Evolutionary conservation across 2,888 invertebrate genomes (phyloP), one percentile per base, ranked within the genome.

Genomic region (Latrodectus elegans): DNA sequence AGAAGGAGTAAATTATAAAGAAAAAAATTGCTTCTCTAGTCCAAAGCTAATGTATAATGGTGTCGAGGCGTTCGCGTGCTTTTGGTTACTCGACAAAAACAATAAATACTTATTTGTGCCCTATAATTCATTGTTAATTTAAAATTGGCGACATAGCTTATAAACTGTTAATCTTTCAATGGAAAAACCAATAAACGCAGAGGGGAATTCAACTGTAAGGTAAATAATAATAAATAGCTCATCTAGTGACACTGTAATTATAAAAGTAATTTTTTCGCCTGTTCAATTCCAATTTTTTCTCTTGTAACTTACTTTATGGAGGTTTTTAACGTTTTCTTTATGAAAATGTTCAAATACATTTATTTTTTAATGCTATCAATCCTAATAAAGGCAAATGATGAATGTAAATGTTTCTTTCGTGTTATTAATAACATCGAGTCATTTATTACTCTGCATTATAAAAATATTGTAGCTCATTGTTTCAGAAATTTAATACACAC

Each of bases 71-170:
- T 38, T 49, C 15, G 15, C 14, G 49, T 51, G 38, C 6, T 38
- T 38, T 38, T 38, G 49, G 51, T 51, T 26, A 22, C 70, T 12
- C 15, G 70, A 51, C 64, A 71, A 53, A 15, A 67, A 53, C 52
- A 73, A 81, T 81, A 81, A 81, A 81, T 81, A 74, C 65, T 74
- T 72, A 81, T 81, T 81, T 74, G 72, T 53, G 79, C 53, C 67
- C 17, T 65, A 80, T 80, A 73, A 65, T 52, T 81, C 65, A 73
- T 38, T 73, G 73, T 81, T 81, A 81, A 81, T 81, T 81, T 81
- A 67, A 74, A 81, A 38, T 74, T 74, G 73, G 53, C 22, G 74
- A 67, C 73, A 74, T 38, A 81, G 74, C 65, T 81, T 81, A 73
- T 71, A 26, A 67, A 74, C 60, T 51, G 67, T 67, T 81, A 73